Base-by-base conservation (phyloP, 2,113 vertebrate genomes). In the Picathartes gymnocephalus region DNA sequence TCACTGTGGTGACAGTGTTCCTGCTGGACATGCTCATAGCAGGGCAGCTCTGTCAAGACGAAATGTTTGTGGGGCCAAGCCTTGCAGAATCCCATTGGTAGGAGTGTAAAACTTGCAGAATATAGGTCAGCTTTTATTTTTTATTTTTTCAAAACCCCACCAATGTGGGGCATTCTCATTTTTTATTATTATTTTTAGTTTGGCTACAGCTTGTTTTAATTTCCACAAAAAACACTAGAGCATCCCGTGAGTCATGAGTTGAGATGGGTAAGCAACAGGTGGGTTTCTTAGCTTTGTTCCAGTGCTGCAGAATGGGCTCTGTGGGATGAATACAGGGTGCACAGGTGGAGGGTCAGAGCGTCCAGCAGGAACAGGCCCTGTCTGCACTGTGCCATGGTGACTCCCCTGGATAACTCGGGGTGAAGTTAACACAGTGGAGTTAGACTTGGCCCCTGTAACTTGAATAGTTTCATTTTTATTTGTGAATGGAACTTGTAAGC, bases 101-200 rank as follows among this genome's bases (percentile, higher is more conserved):
- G 24, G 78, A 72, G 20, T 86, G 60, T 80, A 62, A 86, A 88
- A 44, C 22, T 66, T 58, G 23, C 60, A 86, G 68, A 92, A 48
- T 48, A 39, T 13, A 73, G 68, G 56, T 88, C 76, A 91, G 64
- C 72, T 93, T 70, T 90, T 79, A 10, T 79, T 79, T 95, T 90
- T 65, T 88, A 27, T 35, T 9, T 56, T 93, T 92, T 73, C 33
- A 58, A 72, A 94, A 39, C 44, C 33, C 15, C 60, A 39, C 56
- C 22, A 17, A 5, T 35, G n/a, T 90, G 68, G 66, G 68, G 7
- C 20, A 3, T 51, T 68, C 27, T 69, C 10, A n/a, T 35, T 25
- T 78, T 25, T 30, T 71, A 8, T 9, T 61, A 11, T 33, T 50
- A 5, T 27, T 81, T 57, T 79, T 85, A 60, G 71, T 82, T 88